These are phyloP conservation scores for Lagodon rhomboides DNA, from an alignment of 2,797 vertebrate genomes.

Conservation along the genomic window DNA sequence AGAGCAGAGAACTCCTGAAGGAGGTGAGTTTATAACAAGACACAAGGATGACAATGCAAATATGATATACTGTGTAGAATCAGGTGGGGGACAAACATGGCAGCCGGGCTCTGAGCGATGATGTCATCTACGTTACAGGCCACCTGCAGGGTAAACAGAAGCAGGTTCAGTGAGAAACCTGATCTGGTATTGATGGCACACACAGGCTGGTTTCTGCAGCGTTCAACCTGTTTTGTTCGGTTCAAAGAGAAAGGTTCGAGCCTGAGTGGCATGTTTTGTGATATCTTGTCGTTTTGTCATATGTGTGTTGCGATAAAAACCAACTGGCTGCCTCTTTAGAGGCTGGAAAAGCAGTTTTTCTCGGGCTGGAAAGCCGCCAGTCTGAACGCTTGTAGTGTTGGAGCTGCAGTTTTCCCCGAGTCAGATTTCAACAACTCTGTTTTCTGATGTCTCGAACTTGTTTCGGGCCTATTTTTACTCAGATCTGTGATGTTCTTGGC, in stretches of 20 bases:
- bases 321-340: not conserved
- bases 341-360: not conserved
- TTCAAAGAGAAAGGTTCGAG: not conserved
- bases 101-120: not conserved
- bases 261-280: not conserved
- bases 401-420: slow-evolving; percentile 7
- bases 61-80: not conserved
- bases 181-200: not conserved
- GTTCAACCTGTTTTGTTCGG: not conserved
- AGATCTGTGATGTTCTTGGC: slow-evolving; percentile 20
- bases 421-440: slow-evolving; percentile 20
- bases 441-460: slow-evolving; percentile 25
- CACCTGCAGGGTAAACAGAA: slow-evolving; percentile 9
- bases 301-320: slow-evolving; percentile 8
- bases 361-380: slow-evolving; percentile 31
- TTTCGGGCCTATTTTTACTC: slow-evolving; percentile 40
- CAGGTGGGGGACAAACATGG: not conserved
- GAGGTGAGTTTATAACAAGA: slow-evolving; percentile 79
- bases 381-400: not conserved
- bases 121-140: not conserved
- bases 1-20: slow-evolving; percentile 91
- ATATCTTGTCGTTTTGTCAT: slow-evolving; percentile 10
- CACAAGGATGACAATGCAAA: not conserved
- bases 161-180: slow-evolving; percentile 28
- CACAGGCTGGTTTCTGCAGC: not conserved